A percentile compares a stretch with the other conserved stretches of the same genome.
Evolutionary conservation across 2,888 invertebrate species (phyloP).

Genomic region (Eumerus sabulonum): DNA sequence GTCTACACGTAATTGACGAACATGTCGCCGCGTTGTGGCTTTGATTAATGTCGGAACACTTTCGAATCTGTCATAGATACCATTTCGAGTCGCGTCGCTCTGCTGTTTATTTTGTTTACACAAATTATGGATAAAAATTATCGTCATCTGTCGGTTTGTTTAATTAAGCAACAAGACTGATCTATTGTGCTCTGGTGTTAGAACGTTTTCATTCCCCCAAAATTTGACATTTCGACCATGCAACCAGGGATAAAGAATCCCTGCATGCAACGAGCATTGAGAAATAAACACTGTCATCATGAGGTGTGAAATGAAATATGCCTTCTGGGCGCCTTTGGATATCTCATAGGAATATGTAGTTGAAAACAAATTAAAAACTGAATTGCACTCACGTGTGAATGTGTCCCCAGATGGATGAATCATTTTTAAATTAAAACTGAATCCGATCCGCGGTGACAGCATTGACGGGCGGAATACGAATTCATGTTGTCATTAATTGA

Average conservation of each 20-base stretch:
- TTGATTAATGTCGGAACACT: too few species aligned
- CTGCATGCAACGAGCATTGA: conserved; percentile 5
- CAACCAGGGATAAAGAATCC: too few species aligned
- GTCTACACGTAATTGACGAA: too few species aligned
- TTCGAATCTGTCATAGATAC: too few species aligned
- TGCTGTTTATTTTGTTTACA: conserved; percentile 34
- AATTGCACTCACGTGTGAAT: background rate
- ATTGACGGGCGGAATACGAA: conserved; percentile 5
- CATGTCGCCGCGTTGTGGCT: too few species aligned
- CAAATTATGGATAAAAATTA: conserved; percentile 22
- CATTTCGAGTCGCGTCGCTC: too few species aligned
- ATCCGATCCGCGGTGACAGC: too few species aligned
- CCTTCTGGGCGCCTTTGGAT: background rate
- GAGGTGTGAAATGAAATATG: conserved; percentile 57
- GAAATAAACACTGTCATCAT: conserved; percentile 59
- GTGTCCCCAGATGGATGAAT: conserved; percentile 1
- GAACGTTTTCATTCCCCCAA: too few species aligned
- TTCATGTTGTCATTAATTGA: conserved; percentile 52
- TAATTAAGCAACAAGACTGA: conserved; percentile 51
- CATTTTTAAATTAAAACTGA: conserved; percentile 45
- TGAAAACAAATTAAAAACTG: conserved; percentile 35
- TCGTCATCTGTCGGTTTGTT: conserved; percentile 42
- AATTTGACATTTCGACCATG: too few species aligned
- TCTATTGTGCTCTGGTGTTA: too few species aligned
- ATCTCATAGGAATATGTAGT: background rate